Evolutionary conservation across 1,140 invertebrate genomes (phyloP).

Genomic region (Gonioctena quinquepunctata): DNA sequence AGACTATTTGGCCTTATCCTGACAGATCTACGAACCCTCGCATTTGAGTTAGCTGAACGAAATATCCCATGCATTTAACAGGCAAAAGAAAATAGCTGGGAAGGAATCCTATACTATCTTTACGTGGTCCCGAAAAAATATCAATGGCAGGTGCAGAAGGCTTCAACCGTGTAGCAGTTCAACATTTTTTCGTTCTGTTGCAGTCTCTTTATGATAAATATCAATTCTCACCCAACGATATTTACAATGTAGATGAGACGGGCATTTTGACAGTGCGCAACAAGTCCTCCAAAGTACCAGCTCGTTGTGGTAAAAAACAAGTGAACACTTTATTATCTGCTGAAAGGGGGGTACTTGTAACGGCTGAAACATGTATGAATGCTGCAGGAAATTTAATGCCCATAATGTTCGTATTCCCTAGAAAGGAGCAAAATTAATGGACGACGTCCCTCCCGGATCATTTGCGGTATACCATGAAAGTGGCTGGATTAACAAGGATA

Average conservation of each 20-base stretch:
- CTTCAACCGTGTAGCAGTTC: conserved; percentile 44
- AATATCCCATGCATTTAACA: too few species aligned
- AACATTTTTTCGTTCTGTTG: conserved; percentile 46
- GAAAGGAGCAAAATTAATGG: too few species aligned
- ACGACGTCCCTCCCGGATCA: too few species aligned
- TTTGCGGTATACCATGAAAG: too few species aligned
- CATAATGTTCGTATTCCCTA: too few species aligned
- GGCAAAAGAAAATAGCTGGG: too few species aligned
- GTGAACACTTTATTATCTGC: conserved; percentile 55
- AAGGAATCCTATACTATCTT: too few species aligned
- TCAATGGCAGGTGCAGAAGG: conserved; percentile 39
- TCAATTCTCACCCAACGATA: conserved; percentile 37
- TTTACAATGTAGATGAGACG: conserved; percentile 41
- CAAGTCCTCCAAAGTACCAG: conserved; percentile 55
- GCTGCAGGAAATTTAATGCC: conserved; percentile 54
- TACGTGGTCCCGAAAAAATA: conserved; percentile 39
- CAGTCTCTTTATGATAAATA: conserved; percentile 38
- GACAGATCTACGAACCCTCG: too few species aligned
- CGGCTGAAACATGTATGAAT: conserved; percentile 52
- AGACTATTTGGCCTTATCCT: too few species aligned
- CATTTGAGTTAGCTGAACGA: too few species aligned
- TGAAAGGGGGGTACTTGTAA: conserved; percentile 58
- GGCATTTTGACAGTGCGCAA: conserved; percentile 46
- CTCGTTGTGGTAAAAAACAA: conserved; percentile 53
- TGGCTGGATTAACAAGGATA: too few species aligned